These are phyloP conservation scores for Hemistola chrysoprasaria DNA, from an alignment of 2,888 invertebrate species.

Conservation along the genomic window DNA sequence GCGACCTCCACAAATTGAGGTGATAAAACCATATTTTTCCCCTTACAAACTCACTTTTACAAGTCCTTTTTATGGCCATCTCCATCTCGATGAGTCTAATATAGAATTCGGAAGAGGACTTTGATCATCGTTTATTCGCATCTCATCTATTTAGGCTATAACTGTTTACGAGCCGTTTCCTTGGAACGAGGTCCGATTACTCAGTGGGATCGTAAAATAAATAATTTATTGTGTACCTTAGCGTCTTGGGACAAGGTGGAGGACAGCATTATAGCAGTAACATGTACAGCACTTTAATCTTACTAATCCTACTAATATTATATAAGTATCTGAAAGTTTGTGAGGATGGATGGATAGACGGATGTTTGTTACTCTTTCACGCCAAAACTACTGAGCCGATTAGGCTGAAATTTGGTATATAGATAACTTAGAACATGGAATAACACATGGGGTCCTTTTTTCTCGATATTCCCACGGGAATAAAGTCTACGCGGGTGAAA, in stretches of 20 bases:
- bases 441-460: too few species aligned
- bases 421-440: too few species aligned
- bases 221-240: slow-evolving; percentile 56
- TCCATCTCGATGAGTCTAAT: slow-evolving; percentile 20
- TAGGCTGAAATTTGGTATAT: too few species aligned
- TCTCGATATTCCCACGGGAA: too few species aligned
- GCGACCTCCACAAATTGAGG: neutral
- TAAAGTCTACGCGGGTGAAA: too few species aligned
- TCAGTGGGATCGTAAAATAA: slow-evolving; percentile 70
- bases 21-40: slow-evolving; percentile 15
- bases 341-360: too few species aligned
- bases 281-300: too few species aligned
- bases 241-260: too few species aligned
- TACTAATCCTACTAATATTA: too few species aligned
- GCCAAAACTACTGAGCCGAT: too few species aligned
- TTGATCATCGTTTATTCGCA: slow-evolving; percentile 44
- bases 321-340: neutral
- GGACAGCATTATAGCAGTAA: too few species aligned
- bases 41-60: slow-evolving; percentile 8
- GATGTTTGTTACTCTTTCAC: too few species aligned
- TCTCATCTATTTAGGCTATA: slow-evolving; percentile 51
- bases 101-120: slow-evolving; percentile 25
- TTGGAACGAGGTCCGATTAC: slow-evolving; percentile 59
- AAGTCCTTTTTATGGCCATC: slow-evolving; percentile 19
- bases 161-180: slow-evolving; percentile 56